Evolutionary conservation across 64 coral and sea anemone species (phyloP).

Genomic region (Platygyra sinensis): DNA sequence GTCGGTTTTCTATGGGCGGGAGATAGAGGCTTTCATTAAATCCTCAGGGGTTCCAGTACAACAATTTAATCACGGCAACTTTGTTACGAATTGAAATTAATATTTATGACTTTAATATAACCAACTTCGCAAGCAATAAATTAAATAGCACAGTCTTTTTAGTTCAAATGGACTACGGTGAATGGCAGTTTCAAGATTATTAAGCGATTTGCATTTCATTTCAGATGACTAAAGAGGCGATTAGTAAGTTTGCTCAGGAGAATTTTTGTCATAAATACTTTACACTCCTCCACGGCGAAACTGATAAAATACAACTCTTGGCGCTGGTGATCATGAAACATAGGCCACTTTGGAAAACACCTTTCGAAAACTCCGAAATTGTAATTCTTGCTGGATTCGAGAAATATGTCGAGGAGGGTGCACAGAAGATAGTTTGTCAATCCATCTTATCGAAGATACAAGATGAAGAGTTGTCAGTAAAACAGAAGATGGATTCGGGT

Average conservation of each 20-base stretch:
- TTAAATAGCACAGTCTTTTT: too few relatives aligned
- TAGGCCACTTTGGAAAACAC: background rate
- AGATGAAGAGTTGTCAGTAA: background rate
- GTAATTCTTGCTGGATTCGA: background rate
- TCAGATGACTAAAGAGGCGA: background rate
- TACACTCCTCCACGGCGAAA: background rate
- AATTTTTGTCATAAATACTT: conserved; percentile 1
- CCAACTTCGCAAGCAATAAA: too few relatives aligned
- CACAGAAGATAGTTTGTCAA: background rate
- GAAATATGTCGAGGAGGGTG: background rate
- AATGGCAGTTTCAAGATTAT: background rate
- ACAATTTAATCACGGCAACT: too few relatives aligned
- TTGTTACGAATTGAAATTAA: too few relatives aligned
- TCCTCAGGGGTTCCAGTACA: too few relatives aligned
- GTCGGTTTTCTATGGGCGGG: too few relatives aligned
- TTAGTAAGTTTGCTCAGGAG: background rate
- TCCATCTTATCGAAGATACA: background rate
- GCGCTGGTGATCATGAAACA: background rate
- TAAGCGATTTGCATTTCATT: background rate
- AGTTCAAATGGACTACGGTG: too few relatives aligned
- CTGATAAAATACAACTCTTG: background rate
- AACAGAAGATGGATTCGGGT: background rate
- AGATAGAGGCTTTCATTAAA: too few relatives aligned
- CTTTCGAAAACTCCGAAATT: conserved; percentile 3
- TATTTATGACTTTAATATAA: too few relatives aligned